Evolutionary conservation across 2,888 invertebrate species (phyloP).

Genomic region (Uloborus plumipes): DNA sequence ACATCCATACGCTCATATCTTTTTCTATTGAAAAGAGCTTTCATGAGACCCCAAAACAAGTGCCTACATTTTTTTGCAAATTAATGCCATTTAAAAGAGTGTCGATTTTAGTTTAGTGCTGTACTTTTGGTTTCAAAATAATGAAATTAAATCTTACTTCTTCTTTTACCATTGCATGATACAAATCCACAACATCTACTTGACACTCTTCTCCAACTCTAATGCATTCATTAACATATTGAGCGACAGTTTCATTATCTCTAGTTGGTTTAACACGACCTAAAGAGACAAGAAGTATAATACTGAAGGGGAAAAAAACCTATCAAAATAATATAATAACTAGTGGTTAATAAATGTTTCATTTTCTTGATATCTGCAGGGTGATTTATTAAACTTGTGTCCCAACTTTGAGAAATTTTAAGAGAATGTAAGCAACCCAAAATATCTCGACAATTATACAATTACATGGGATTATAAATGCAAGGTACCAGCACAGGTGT

Average conservation of each 20-base stretch:
- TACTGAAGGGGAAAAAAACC: not conserved
- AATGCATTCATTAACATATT: constrained; percentile 69
- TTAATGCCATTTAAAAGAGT: too few species aligned
- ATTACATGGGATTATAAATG: too few species aligned
- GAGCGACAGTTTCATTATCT: constrained; percentile 66
- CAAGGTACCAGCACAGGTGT: too few species aligned
- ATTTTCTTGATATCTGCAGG: too few species aligned
- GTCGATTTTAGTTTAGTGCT: too few species aligned
- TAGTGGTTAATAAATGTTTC: too few species aligned
- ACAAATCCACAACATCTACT: constrained; percentile 69
- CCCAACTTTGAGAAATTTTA: not conserved
- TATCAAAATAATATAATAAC: too few species aligned
- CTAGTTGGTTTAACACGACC: constrained; percentile 67
- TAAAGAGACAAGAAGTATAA: constrained; percentile 1
- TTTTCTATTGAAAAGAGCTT: not conserved
- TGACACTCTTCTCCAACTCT: constrained; percentile 68
- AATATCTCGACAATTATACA: too few species aligned
- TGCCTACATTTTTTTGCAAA: too few species aligned
- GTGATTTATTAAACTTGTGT: too few species aligned
- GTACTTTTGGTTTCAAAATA: not conserved
- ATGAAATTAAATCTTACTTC: constrained; percentile 20
- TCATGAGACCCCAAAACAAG: not conserved
- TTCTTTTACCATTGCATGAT: constrained; percentile 56
- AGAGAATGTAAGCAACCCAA: not conserved
- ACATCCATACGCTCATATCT: too few species aligned